Evolutionary conservation across 2,888 invertebrate species (phyloP).

Genomic region (Parnassius mnemosyne): DNA sequence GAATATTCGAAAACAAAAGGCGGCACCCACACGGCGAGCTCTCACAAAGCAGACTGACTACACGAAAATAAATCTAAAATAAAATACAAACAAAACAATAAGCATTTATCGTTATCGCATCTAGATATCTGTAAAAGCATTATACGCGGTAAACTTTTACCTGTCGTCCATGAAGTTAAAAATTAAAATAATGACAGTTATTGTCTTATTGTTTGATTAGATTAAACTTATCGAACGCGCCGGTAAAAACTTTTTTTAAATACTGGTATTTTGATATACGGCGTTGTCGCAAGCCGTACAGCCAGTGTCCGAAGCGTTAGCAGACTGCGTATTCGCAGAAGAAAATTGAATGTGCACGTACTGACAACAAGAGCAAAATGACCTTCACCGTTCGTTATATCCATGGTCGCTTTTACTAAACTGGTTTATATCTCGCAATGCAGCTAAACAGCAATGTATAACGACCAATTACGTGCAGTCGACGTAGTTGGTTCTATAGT

Average conservation of each 20-base stretch:
- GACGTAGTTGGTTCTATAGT: neutral
- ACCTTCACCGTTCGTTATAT: conserved; percentile 7
- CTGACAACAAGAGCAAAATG: neutral
- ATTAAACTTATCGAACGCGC: conserved; percentile 30
- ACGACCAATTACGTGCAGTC: neutral
- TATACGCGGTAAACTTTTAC: conserved; percentile 35
- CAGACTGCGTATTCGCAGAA: conserved; percentile 55
- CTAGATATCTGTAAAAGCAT: conserved; percentile 15
- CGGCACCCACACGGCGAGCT: conserved; percentile 53
- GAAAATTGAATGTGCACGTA: conserved; percentile 13
- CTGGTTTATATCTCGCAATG: neutral
- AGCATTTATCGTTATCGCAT: conserved; percentile 30
- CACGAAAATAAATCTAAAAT: conserved; percentile 61
- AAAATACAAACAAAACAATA: conserved; percentile 37
- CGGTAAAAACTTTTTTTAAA: conserved; percentile 40
- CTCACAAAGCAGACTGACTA: conserved; percentile 48
- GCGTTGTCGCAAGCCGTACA: conserved; percentile 45
- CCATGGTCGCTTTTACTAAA: conserved; percentile 16
- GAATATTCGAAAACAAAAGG: conserved; percentile 40
- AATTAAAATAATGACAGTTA: conserved; percentile 39
- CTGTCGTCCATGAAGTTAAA: conserved; percentile 57
- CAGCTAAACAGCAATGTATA: conserved; percentile 17
- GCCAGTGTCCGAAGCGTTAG: conserved; percentile 56
- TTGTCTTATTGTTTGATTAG: conserved; percentile 40
- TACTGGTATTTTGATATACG: conserved; percentile 42